Evolutionary conservation across 2,797 vertebrate species (phyloP), one percentile per base, ranked within the genome.

Genomic region (Channallabes apus): DNA sequence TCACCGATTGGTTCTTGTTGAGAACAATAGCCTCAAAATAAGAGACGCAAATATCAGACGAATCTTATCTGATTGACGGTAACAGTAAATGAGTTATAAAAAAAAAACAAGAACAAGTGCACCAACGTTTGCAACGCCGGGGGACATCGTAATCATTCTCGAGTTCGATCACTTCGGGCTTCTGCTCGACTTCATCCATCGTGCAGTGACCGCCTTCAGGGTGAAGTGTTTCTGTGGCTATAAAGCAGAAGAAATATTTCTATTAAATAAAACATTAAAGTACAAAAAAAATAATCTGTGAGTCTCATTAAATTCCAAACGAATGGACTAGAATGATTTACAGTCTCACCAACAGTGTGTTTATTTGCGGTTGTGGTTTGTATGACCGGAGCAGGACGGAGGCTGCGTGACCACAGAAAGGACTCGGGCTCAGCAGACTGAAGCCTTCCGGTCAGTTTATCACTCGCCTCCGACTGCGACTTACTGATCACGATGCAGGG

Each of bases 121-220:
- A 91, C 93, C 73, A 68, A 92, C 91, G 24, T 73, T 91, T 92
- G 84, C 87, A 87, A 56, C 56, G 1, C 65, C 94, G 94, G 68
- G 93, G 87, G 62, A 93, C 61, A 1, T 95, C 93, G 32, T 94
- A 94, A 81, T 88, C 84, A 72, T 38, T 89, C 32, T 92, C 88
- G 6, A 61, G 75, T 18, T 88, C 20, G 22, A 2, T 54, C 85
- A 80, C 87, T 35, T 85, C 87, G 56, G 1, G 20, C 12, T 22
- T 35, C 58, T 89, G 86, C 51, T 82, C 56, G 4, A 11, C 8
- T 64, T 22, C 68, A 79, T 12, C 24, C 46, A 41, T 72, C 22
- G 75, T 22, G 7, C 35, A 59, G 11, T 41, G 27, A 56, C 69
- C 17, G 5, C 20, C 22, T 18, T 73, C 14, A 18, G 18, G 24